A percentile compares a stretch with the other conserved stretches of the same genome.
Conservation (phyloP, 2,888 invertebrate species). For the Automeris io region DNA sequence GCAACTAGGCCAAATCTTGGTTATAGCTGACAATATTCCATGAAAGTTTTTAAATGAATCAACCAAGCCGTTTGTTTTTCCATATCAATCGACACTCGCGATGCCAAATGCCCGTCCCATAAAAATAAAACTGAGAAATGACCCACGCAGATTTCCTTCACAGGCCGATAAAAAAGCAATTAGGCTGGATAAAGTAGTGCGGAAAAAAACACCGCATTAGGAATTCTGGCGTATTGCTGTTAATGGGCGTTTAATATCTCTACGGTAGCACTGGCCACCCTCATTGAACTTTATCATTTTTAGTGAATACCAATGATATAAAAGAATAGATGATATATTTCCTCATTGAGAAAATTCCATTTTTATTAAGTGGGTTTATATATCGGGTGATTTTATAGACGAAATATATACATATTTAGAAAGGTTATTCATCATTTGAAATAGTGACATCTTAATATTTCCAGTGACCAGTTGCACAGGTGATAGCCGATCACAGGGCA, state of each 20-base stretch:
- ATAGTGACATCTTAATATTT: too few species aligned
- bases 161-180: constrained; percentile 55
- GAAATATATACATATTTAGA: too few species aligned
- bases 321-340: too few species aligned
- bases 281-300: constrained; percentile 37
- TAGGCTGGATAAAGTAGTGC: constrained; percentile 62
- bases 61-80: neutral
- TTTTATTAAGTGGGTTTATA: too few species aligned
- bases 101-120: neutral
- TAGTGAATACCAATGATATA: constrained; percentile 36
- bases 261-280: constrained; percentile 45
- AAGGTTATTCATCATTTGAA: too few species aligned
- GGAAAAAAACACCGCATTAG: constrained; percentile 47
- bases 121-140: neutral
- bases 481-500: too few species aligned
- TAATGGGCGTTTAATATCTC: constrained; percentile 52
- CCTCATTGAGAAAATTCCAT: too few species aligned
- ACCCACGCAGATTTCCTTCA: constrained; percentile 26
- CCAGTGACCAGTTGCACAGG: too few species aligned
- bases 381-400: too few species aligned
- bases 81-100: neutral
- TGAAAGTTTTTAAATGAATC: too few species aligned
- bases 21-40: too few species aligned
- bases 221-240: constrained; percentile 46
- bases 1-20: too few species aligned